Evolutionary conservation across 2,797 vertebrate species (phyloP), one percentile per base, ranked within the genome.

Genomic region (Scolopax bukidnonensis): DNA sequence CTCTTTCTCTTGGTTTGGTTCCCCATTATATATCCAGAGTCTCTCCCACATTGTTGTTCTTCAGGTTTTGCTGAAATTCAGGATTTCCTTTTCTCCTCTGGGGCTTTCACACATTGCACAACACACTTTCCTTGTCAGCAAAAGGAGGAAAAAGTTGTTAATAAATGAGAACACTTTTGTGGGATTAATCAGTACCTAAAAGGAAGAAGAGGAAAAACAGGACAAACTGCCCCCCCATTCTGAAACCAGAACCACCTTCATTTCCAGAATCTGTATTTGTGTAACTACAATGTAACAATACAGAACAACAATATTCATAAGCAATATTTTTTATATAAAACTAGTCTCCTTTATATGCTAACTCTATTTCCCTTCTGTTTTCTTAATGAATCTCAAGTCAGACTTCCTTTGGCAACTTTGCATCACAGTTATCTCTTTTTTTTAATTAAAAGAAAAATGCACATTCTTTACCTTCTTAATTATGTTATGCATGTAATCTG

Each of bases 61-160:
- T 87, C 71, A 43, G 54, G 43, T 93, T 95, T 90, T 96, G 59
- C 63, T 21, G 84, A 92, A 94, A 82, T 70, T 73, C 67, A 64
- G 59, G 64, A 78, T 90, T 92, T 96, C 84, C 11, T 0, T 82
- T 33, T 64, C 68, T 83, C 74, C 75, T 71, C 16, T 74, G 64
- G 64, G 90, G 74, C 71, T 96, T 95, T 67, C 86, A 41, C 40
- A 12, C 9, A 3, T 94, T 92, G 73, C 74, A 69, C 47, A 94
- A 82, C 17, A 12, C 16, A 10, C 19, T 63, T 84, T 88, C 63
- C 80, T 77, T 64, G 47, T 80, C 64, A 74, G 25, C 15, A 82
- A 77, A 90, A n/a, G 20, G 23, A 77, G 70, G 25, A 70, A 95
- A 84, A 90, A 61, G 16, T 65, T 61, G 32, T 79, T 79, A 61